Evolutionary conservation across 1,140 invertebrate species (phyloP), one percentile per base, ranked within the genome.

Genomic region (Amphibalanus amphitrite): DNA sequence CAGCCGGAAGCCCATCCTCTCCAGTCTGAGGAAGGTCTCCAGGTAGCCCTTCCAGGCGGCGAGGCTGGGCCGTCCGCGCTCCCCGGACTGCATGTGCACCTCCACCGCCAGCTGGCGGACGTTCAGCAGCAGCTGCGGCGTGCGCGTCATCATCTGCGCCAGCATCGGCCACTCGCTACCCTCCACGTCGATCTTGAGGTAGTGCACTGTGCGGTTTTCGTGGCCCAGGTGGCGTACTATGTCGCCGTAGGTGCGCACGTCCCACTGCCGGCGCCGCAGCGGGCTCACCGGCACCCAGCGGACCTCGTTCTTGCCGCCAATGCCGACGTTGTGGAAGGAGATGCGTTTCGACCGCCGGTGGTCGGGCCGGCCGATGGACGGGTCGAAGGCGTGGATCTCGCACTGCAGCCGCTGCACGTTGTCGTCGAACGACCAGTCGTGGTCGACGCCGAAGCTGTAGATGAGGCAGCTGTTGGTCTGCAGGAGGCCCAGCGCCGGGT

Each of bases 91-190:
- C 64, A 65, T 65, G 64, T 73, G 73, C 0, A 73, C 29, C 73
- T 73, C 73, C 13, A 73, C 59, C 0, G 38, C 73, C 25, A 73
- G 26, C 29, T 73, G 73, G 1, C 69, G 69, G 3, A 73, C 64
- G 67, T 33, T 28, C 0, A 3, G 28, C n/a, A 73, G 70, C 10
- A 71, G 38, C 28, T 69, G 26, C 6, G 73, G 73, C 6, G 70
- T 28, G 10, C 65, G 47, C 29, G 67, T 29, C 29, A 71, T 38
- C 28, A 73, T 67, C 64, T 73, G 71, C 26, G 69, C 30, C 0
- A 73, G 33, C 40, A 73, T 64, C 0, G 68, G 30, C 3, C 71
- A 28, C 68, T 74, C 73, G 67, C 17, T 70, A 0, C 72, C 72
- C 28, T 74, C 73, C 33, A 74, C 65, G 72, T n/a, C n/a, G n/a